Conservation (phyloP, 2,797 vertebrate species). For the Lacerta bilineata region DNA sequence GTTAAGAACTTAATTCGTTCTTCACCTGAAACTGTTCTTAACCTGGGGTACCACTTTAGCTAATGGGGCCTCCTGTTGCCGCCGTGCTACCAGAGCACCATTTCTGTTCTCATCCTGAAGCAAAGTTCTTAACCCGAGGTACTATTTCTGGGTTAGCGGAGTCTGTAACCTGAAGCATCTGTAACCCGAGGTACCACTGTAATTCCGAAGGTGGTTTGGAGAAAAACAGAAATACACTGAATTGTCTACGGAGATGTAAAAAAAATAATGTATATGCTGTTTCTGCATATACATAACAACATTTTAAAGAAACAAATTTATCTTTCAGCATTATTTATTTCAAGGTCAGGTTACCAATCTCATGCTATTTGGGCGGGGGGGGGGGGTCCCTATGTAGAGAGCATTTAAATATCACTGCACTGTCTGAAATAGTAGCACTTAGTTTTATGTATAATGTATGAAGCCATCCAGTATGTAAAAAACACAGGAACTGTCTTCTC, state of each 20-base stretch:
- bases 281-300: not conserved
- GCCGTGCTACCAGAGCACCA: too few species aligned
- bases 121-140: too few species aligned
- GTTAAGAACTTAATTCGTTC: too few species aligned
- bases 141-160: too few species aligned
- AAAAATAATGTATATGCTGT: not conserved
- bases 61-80: too few species aligned
- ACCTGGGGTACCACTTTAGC: too few species aligned
- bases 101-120: too few species aligned
- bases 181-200: too few species aligned
- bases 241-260: not conserved
- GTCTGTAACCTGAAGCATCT: too few species aligned
- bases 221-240: not conserved
- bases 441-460: constrained; percentile 1
- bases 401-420: not conserved
- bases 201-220: not conserved
- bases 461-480: not conserved
- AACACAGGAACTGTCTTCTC: not conserved
- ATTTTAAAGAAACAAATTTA: not conserved
- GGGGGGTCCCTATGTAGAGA: not conserved
- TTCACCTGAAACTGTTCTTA: too few species aligned
- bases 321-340: not conserved
- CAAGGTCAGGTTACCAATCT: not conserved
- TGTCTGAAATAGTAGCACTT: not conserved
- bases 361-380: not conserved